phyloP scores from a whole-genome alignment of 2,113 vertebrate genomes.

The Ptilorrhoa leucosticta region DNA sequence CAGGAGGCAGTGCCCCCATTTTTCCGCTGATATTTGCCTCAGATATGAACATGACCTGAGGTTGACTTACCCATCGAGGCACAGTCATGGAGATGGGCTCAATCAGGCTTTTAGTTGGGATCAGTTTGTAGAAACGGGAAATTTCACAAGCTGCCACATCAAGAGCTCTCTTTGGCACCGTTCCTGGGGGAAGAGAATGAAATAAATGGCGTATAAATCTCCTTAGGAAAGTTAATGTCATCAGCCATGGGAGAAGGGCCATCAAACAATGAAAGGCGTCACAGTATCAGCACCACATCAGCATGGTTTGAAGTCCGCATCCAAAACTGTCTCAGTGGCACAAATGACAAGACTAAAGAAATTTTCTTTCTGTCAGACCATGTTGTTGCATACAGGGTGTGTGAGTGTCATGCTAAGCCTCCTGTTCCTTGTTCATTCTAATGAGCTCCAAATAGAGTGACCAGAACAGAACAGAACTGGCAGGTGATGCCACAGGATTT shows the following conservation, averaged over 20 bases:
- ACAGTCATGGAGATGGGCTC: slow-evolving; percentile 94
- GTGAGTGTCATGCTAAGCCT: background rate
- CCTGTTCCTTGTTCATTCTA: background rate
- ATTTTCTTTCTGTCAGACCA: background rate
- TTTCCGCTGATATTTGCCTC: background rate
- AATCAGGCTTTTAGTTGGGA: slow-evolving; percentile 86
- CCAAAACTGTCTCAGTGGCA: background rate
- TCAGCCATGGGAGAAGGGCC: background rate
- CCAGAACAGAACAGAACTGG: background rate
- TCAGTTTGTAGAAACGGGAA: slow-evolving; percentile 93
- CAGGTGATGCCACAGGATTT: background rate
- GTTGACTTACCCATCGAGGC: slow-evolving; percentile 82
- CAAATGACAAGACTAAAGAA: background rate
- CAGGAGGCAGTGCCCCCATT: background rate
- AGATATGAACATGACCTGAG: background rate
- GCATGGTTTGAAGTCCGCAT: background rate
- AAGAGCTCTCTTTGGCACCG: slow-evolving; percentile 92
- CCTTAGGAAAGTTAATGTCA: background rate
- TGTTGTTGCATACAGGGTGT: background rate
- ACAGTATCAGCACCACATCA: background rate
- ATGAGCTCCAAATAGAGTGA: background rate
- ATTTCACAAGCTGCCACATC: slow-evolving; percentile 90
- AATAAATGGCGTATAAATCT: background rate
- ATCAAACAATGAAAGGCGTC: background rate
- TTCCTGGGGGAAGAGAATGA: slow-evolving; percentile 64